Evolutionary conservation across 1,140 invertebrate genomes (phyloP), one percentile per base, ranked within the genome.

Genomic region (Anoplolepis gracilipes): DNA sequence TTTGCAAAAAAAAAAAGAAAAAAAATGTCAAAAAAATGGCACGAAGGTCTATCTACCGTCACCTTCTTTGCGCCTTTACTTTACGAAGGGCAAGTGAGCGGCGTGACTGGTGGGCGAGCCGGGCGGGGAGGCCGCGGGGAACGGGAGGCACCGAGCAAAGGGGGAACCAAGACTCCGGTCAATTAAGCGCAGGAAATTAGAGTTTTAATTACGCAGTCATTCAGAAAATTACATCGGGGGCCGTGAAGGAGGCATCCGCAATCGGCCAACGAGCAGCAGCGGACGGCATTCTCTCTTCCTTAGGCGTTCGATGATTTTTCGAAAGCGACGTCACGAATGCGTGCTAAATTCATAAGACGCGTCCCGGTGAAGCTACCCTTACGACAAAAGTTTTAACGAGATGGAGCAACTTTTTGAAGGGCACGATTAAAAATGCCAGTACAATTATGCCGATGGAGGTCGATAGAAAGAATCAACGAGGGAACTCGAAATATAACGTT

Each of bases 181-280:
- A 95, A 95, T 95, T 95, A 95, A 95, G 94, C 93, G 93, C 94
- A 95, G 94, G 94, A 95, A 95, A 95, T 95, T 95, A 95, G 94
- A 95, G 94, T 95, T 95, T 95, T 95, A 95, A 95, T 95, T 95
- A 95, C 94, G 94, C 94, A 95, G 94, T 95, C 94, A 95, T 95
- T 95, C 94, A 94, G 94, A 95, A 95, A 95, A 95, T 95, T 95
- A 95, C 94, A 94, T 95, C 92, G 94, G 93, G 91, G 91, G 92
- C 92, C 92, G 90, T 90, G 92, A 88, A 90, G 86, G 88, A 90
- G 88, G 87, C 85, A 89, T 89, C 88, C 85, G 88, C 88, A 90
- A 90, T 89, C 85, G 87, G 78, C 49, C 89, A 88, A 90, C 85
- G 85, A 82, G 82, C 81, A 76, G 53, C 36, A 36, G 22, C 42